A percentile compares a stretch with the other conserved stretches of the same genome.
These are phyloP conservation scores for Buathra laborator DNA, from an alignment of 2,888 invertebrate genomes.

Conservation along the genomic window DNA sequence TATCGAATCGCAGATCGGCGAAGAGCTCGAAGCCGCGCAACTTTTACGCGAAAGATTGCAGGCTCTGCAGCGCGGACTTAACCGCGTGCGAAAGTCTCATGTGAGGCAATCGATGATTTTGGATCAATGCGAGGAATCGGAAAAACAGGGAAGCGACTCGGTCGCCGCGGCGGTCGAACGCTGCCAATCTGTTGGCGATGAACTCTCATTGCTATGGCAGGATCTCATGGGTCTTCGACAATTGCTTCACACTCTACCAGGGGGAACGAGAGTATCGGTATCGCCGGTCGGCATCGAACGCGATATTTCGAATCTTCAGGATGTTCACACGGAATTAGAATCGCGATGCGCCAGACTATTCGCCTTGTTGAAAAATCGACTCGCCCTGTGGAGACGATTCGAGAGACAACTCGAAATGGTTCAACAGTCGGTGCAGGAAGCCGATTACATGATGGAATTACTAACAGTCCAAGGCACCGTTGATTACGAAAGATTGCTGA, in stretches of 20 bases:
- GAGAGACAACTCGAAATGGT: constrained; percentile 92
- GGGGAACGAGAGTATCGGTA: constrained; percentile 91
- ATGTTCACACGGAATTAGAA: constrained; percentile 91
- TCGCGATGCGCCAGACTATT: constrained; percentile 90
- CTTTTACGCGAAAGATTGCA: constrained; percentile 91
- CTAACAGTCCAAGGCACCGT: constrained; percentile 94
- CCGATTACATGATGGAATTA: constrained; percentile 95
- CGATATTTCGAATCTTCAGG: constrained; percentile 91
- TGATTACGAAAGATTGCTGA: constrained; percentile 93
- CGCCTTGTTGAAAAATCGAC: constrained; percentile 88
- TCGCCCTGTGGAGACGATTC: constrained; percentile 92
- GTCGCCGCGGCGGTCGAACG: constrained; percentile 92
- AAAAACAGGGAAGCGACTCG: constrained; percentile 91
- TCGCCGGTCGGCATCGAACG: constrained; percentile 92
- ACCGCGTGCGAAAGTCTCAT: constrained; percentile 89
- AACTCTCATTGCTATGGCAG: constrained; percentile 91
- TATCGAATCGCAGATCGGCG: constrained; percentile 90
- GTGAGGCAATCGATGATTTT: constrained; percentile 86
- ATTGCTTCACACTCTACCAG: constrained; percentile 92
- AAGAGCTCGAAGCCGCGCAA: constrained; percentile 92
- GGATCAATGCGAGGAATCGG: constrained; percentile 90
- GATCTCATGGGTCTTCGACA: constrained; percentile 92
- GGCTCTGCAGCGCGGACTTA: constrained; percentile 90
- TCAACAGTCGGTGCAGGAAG: constrained; percentile 93
- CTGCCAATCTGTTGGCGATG: constrained; percentile 90